Conservation (phyloP, 1,140 invertebrate genomes). For the Tenebrio molitor region DNA sequence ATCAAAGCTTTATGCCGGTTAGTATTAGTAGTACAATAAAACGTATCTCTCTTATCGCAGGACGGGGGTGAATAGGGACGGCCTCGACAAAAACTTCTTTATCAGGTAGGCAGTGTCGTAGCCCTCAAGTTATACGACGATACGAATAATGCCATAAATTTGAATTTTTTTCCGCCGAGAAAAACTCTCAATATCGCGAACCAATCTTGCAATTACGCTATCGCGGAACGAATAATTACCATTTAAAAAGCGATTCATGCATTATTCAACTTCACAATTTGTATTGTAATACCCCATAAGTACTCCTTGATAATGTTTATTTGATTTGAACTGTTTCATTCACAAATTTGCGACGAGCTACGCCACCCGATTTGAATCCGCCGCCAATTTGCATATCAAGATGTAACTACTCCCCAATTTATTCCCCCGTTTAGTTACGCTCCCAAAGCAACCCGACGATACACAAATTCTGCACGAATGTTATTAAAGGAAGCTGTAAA, state of each 20-base stretch:
- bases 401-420: conserved; percentile 13
- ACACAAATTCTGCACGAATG: no score
- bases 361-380: conserved; percentile 19
- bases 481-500: no score
- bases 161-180: conserved; percentile 14
- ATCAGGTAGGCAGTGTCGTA: conserved; percentile 38
- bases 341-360: conserved; percentile 20
- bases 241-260: conserved; percentile 26
- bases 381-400: conserved; percentile 21
- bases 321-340: conserved; percentile 34
- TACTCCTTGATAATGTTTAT: conserved; percentile 29
- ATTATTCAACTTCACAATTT: conserved; percentile 30
- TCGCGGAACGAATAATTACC: conserved; percentile 20
- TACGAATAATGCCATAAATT: conserved; percentile 36
- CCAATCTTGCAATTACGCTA: conserved; percentile 22
- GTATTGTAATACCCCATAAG: conserved; percentile 27
- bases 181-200: conserved; percentile 12
- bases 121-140: conserved; percentile 36
- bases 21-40: conserved; percentile 40
- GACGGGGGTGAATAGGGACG: conserved; percentile 15
- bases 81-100: conserved; percentile 35
- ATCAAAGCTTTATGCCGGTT: conserved; percentile 37
- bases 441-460: no score
- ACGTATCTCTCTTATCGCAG: conserved; percentile 37
- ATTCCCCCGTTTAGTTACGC: background rate